Conservation (phyloP, 2,888 invertebrate species). For the Harmothoe impar region DNA sequence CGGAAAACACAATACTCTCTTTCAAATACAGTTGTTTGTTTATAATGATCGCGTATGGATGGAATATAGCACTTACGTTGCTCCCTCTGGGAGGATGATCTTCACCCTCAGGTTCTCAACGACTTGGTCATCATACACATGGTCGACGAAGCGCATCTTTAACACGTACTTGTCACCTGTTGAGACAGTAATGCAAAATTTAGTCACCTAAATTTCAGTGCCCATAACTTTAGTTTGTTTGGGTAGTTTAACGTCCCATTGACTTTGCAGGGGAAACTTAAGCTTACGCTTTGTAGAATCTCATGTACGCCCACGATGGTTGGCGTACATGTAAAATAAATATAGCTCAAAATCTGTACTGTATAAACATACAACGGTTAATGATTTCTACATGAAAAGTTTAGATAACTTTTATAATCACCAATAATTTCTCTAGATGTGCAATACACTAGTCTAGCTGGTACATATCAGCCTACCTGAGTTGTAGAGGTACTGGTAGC, state of each 20-base stretch:
- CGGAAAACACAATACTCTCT: no score
- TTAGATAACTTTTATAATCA: no score
- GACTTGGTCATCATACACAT: conserved; percentile 97
- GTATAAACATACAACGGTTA: not conserved
- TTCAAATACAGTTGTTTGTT: no score
- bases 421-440: not conserved
- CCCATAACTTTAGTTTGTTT: no score
- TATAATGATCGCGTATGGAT: no score
- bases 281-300: no score
- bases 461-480: conserved; percentile 84
- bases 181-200: not conserved
- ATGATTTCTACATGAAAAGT: no score
- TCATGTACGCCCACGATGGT: no score
- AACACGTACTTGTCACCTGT: conserved; percentile 89
- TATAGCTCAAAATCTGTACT: not conserved
- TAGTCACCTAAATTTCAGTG: not conserved
- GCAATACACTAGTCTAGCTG: not conserved
- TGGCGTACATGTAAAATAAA: no score
- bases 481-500: conserved; percentile 96
- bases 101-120: conserved; percentile 94
- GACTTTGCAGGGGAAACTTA: no score
- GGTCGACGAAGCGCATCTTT: conserved; percentile 97
- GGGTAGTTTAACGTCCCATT: no score
- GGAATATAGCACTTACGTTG: conserved; percentile 85
- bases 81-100: conserved; percentile 96